Percentiles rank a stretch among this genome's conserved stretches.
These are phyloP conservation scores for Phenacoccus solenopsis DNA, from an alignment of 1,140 invertebrate species.

Conservation along the genomic window DNA sequence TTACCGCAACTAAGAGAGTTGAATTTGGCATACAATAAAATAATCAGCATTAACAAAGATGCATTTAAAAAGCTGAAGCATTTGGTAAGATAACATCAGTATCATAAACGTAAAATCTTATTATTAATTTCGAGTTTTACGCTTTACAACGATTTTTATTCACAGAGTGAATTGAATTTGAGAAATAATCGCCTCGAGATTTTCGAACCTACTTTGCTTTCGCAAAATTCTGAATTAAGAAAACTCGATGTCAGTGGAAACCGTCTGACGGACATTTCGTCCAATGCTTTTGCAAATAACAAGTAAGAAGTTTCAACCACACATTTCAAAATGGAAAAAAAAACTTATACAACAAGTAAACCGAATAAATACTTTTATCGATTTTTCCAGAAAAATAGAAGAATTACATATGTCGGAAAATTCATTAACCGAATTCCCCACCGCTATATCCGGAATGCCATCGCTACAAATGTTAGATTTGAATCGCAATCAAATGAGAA, in stretches of 20 bases:
- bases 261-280: conserved; percentile 51
- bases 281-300: conserved; percentile 47
- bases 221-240: conserved; percentile 47
- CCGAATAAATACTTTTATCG: background rate
- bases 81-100: conserved; percentile 19
- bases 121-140: background rate
- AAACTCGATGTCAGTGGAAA: conserved; percentile 64
- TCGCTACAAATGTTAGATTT: conserved; percentile 57
- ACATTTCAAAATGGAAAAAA: background rate
- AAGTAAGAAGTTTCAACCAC: conserved; percentile 32
- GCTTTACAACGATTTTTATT: background rate
- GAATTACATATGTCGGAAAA: conserved; percentile 67
- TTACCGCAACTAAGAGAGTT: conserved; percentile 56
- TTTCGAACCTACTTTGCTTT: conserved; percentile 51
- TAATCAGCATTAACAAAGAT: conserved; percentile 50
- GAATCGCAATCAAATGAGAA: conserved; percentile 55
- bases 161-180: conserved; percentile 45
- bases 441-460: conserved; percentile 50
- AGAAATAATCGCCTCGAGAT: conserved; percentile 60
- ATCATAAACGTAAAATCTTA: background rate
- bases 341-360: background rate
- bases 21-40: conserved; percentile 61
- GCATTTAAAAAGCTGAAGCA: conserved; percentile 37
- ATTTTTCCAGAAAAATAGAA: conserved; percentile 44
- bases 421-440: conserved; percentile 53